Base-by-base conservation (phyloP, 53 echinoderm and acorn worm genomes). In the Arbacia lixula region DNA sequence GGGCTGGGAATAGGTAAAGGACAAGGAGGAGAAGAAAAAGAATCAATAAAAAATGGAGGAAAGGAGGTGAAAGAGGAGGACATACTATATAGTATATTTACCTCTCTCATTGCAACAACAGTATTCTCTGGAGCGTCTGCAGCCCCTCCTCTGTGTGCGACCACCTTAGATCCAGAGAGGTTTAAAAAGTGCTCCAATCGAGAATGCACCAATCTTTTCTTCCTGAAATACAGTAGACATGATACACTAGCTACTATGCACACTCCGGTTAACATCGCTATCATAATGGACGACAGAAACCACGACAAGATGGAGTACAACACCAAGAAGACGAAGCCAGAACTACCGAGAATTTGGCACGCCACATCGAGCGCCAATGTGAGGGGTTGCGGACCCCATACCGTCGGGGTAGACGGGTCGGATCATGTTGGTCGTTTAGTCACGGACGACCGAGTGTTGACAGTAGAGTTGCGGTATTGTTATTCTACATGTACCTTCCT, bases 101-200 rank as follows among this genome's bases (percentile, higher is more conserved):
- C 94, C 92, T 95, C 95, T 68, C 67, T 30, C 12, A 95, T 62
- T 27, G 95, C 79, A 29, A 72, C 58, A 10, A 92, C 25, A 8
- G 95, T 95, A 38, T 95, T 95, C 73, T 95, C 95, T 12, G 95
- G 95, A 6, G 89, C 92, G 20, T 95, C 95, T 0, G 42, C 28
- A 11, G 87, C 95, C 22, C 84, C 92, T 40, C 95, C 95, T 41
- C 95, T 72, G 72, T 95, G 95, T 32, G 76, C 92, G 30, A 95
- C 85, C 10, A 81, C 72, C 25, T 39, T 22, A 25, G 41, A 68
- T 14, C 11, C 36, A 65, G 36, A 33, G 9, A 10, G 11, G 22
- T 38, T 43, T 51, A 72, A 36, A 50, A 72, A 72, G 12, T 51
- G 49, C 50, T 72, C 72, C 28, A 72, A 28, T 6, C 33, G 72